These are phyloP conservation scores for Ganaspis brasiliensis DNA, from an alignment of 2,888 invertebrate genomes.

Conservation along the genomic window DNA sequence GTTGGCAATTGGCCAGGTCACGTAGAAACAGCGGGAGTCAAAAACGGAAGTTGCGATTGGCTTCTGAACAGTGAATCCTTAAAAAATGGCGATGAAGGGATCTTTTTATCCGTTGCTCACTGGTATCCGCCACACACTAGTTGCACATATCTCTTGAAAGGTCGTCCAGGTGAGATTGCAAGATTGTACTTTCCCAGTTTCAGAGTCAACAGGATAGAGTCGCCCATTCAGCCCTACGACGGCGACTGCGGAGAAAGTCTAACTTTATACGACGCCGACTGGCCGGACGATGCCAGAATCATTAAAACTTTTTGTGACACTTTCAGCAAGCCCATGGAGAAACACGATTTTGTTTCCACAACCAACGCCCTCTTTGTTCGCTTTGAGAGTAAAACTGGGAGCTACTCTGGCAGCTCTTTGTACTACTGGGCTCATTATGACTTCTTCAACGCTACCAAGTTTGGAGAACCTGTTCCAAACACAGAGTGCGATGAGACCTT, in stretches of 20 bases:
- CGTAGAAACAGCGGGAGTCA: conserved; percentile 93
- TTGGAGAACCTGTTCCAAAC: conserved; percentile 90
- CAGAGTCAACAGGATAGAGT: conserved; percentile 93
- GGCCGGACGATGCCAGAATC: conserved; percentile 94
- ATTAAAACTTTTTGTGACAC: conserved; percentile 98
- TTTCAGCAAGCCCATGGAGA: conserved; percentile 95
- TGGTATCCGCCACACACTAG: conserved; percentile 97
- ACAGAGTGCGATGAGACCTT: conserved; percentile 94
- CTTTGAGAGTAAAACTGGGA: conserved; percentile 95
- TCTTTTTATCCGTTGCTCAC: conserved; percentile 94
- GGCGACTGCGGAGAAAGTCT: conserved; percentile 95
- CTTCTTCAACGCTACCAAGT: conserved; percentile 94
- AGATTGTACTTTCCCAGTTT: conserved; percentile 95
- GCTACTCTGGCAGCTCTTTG: conserved; percentile 95
- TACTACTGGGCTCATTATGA: conserved; percentile 98
- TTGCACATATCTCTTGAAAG: conserved; percentile 94
- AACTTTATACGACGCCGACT: conserved; percentile 93
- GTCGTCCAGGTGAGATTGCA: conserved; percentile 92
- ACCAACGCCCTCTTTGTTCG: conserved; percentile 93
- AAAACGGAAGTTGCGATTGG: conserved; percentile 95
- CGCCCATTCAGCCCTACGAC: conserved; percentile 92
- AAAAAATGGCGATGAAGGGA: conserved; percentile 91
- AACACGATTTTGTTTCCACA: conserved; percentile 94
- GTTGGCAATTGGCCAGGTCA: conserved; percentile 97
- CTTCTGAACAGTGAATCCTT: conserved; percentile 91